A percentile compares a stretch with the other conserved stretches of the same genome.
Conservation (phyloP, 35 echinoderm and acorn worm species). For the Anneissia japonica region DNA sequence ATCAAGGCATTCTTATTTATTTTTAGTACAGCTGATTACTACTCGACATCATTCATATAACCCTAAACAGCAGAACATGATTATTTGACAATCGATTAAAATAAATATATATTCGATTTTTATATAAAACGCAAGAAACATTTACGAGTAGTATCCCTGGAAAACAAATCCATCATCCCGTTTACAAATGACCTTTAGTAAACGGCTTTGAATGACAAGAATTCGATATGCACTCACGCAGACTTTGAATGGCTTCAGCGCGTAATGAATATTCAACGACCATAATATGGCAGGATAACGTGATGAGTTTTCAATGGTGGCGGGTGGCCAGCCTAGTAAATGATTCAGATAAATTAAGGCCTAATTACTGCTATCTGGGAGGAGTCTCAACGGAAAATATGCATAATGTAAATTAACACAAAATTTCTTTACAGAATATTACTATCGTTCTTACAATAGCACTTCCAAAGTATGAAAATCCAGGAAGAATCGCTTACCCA, state of each 20-base stretch:
- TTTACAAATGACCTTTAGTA: background rate
- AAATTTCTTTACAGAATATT: background rate
- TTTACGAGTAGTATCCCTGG: background rate
- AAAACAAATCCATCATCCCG: background rate
- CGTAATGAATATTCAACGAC: background rate
- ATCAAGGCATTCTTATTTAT: background rate
- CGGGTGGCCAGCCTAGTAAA: background rate
- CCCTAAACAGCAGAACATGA: background rate
- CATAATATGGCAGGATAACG: background rate
- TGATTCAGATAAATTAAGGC: background rate
- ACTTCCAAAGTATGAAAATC: background rate
- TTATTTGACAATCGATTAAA: background rate
- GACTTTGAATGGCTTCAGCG: background rate
- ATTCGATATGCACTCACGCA: background rate
- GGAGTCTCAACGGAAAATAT: background rate
- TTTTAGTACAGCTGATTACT: background rate
- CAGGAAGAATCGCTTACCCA: background rate
- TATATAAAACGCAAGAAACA: background rate
- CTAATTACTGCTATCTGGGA: background rate
- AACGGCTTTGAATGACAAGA: background rate
- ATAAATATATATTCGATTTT: background rate
- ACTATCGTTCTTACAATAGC: background rate
- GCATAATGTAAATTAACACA: background rate
- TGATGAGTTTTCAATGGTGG: background rate
- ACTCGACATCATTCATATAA: background rate